phyloP scores from a whole-genome alignment of 2,113 vertebrate genomes.

The Rhinichthys klamathensis region DNA sequence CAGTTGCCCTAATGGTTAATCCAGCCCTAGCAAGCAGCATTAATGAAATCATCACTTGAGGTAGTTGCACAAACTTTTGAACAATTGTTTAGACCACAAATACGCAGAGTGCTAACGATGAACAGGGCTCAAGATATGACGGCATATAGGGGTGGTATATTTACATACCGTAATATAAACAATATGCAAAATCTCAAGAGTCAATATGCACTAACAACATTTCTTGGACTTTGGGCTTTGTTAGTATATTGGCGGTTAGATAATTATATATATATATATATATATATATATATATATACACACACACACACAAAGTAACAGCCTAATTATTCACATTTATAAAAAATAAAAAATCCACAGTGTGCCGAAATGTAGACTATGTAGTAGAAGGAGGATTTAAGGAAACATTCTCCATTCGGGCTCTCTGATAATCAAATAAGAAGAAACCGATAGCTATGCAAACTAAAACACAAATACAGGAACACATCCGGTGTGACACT shows the following conservation, averaged over 20 bases:
- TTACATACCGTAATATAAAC: too few relatives aligned
- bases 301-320: neutral
- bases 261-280: too few relatives aligned
- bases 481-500: neutral
- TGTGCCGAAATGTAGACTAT: neutral
- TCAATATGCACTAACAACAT: neutral
- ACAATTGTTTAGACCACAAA: neutral
- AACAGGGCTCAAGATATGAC: too few relatives aligned
- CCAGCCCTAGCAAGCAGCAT: neutral
- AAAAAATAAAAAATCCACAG: neutral
- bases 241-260: neutral
- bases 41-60: neutral
- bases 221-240: neutral
- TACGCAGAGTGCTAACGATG: too few relatives aligned
- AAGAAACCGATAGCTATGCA: neutral
- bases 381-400: constrained; percentile 28
- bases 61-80: neutral
- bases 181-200: too few relatives aligned
- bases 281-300: too few relatives aligned
- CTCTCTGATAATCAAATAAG: neutral
- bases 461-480: neutral
- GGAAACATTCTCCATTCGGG: constrained; percentile 40
- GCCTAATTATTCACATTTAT: too few relatives aligned
- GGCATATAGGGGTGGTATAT: neutral
- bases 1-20: too few relatives aligned